Base-by-base conservation (phyloP, 2,113 vertebrate genomes). In the Pterocles burchelli region DNA sequence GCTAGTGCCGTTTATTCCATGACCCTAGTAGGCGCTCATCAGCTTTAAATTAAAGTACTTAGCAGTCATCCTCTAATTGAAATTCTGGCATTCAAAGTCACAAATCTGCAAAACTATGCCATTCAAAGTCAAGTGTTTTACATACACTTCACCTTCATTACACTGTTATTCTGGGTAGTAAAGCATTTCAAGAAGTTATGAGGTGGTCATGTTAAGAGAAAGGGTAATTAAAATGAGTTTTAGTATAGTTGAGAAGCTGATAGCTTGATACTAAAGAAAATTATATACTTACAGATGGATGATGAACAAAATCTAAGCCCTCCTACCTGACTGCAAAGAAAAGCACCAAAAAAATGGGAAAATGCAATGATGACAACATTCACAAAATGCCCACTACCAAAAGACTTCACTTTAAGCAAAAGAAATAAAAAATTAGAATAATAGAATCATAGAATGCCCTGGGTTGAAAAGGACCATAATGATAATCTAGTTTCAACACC, bases 161-260 rank as follows among this genome's bases (percentile, higher is more conserved):
- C 95, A 96, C 94, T 95, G 85, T 94, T 95, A 89, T 95, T 96
- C 97, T 91, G 91, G 90, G 96, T 95, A 97, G 97, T 95, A 97
- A 97, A 97, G 92, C 89, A 97, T 96, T 97, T 97, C 95, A 96
- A 93, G 89, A 96, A 97, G 92, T 96, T 97, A 96, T 96, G 96
- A 96, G 93, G 96, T 95, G 93, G 97, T 96, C 63, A 10, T 95
- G 95, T 96, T 96, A 96, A 95, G 96, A 96, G 96, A 97, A 97
- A 93, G 95, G 91, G 76, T 97, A 97, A 97, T 97, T 97, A 97
- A 97, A 97, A 96, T 93, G 90, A 89, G 92, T 96, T 97, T 97
- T 96, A 97, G 75, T 96, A 59, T 75, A 96, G 91, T 85, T 82
- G 88, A 95, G 94, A 95, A 95, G 81, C 91, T 85, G 93, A 95